A percentile compares a stretch with the other conserved stretches of the same genome.
These are phyloP conservation scores for Meloidogyne hapla DNA, from an alignment of 1,140 invertebrate species.

Conservation along the genomic window DNA sequence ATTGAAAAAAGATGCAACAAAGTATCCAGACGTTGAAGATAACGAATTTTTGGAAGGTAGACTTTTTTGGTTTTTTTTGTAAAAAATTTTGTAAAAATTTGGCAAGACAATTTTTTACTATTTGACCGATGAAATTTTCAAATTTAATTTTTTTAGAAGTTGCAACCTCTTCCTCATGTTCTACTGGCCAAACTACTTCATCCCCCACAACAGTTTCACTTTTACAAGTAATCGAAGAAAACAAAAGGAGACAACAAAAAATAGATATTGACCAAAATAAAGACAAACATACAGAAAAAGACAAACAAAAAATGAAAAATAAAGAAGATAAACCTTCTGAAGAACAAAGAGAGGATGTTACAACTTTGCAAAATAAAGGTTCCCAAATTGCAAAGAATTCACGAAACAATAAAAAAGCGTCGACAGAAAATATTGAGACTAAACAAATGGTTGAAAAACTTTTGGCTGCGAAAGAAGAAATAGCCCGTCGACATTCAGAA, in stretches of 20 bases:
- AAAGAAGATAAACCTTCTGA: background rate
- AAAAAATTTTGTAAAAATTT: no score
- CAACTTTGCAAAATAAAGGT: background rate
- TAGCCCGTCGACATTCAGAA: conserved; percentile 11
- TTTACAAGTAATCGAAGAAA: conserved; percentile 5
- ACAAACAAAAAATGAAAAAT: background rate
- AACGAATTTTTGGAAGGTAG: background rate
- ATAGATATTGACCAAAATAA: background rate
- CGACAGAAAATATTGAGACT: background rate
- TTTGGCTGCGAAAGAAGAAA: conserved; percentile 11
- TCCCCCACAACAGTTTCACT: background rate
- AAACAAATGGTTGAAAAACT: conserved; percentile 20
- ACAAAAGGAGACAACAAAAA: background rate
- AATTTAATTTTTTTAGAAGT: conserved; percentile 1
- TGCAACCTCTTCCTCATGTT: background rate
- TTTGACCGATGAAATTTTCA: background rate
- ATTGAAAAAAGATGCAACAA: conserved; percentile 13
- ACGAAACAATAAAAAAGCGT: background rate
- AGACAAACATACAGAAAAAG: background rate
- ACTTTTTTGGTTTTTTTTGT: background rate
- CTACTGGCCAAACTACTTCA: background rate
- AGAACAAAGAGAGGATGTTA: conserved; percentile 5
- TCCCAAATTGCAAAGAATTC: background rate
- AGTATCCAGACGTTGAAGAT: conserved; percentile 8
- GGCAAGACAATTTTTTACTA: background rate